Evolutionary conservation across 2,888 invertebrate genomes (phyloP).

Genomic region (Rhagonycha fulva): DNA sequence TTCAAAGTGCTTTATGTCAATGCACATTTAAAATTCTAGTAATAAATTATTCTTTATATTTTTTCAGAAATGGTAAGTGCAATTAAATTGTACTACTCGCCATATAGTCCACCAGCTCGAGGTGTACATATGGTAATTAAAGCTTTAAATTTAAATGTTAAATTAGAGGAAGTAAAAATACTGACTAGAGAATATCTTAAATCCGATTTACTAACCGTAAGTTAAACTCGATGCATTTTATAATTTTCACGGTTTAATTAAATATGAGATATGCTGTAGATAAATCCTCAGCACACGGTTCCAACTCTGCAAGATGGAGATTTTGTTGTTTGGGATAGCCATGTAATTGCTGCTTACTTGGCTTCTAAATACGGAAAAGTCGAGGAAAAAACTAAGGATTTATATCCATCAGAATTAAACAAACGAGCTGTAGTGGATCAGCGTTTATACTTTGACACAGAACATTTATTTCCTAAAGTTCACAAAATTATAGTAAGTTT

Average conservation of each 20-base stretch:
- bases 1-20: not conserved
- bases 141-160: slow-evolving; percentile 54
- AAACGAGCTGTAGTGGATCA: slow-evolving; percentile 58
- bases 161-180: slow-evolving; percentile 58
- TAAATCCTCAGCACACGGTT: slow-evolving; percentile 66
- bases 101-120: slow-evolving; percentile 59
- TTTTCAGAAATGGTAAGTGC: slow-evolving; percentile 41
- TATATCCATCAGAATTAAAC: slow-evolving; percentile 59
- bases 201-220: slow-evolving; percentile 55
- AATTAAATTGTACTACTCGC: slow-evolving; percentile 49
- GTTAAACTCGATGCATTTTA: not conserved
- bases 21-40: not conserved
- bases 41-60: not conserved
- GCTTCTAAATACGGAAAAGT: slow-evolving; percentile 60
- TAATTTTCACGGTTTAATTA: not conserved
- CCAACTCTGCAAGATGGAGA: slow-evolving; percentile 63
- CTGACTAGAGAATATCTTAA: slow-evolving; percentile 49
- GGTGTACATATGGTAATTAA: slow-evolving; percentile 60
- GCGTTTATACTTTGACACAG: slow-evolving; percentile 58
- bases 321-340: slow-evolving; percentile 63
- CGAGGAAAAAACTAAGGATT: slow-evolving; percentile 56
- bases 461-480: slow-evolving; percentile 57
- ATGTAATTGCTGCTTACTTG: slow-evolving; percentile 65
- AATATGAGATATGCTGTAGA: slow-evolving; percentile 48
- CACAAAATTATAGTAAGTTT: slow-evolving; percentile 57